Evolutionary conservation across 2,797 vertebrate species (phyloP).

Genomic region (Glossophaga mutica): DNA sequence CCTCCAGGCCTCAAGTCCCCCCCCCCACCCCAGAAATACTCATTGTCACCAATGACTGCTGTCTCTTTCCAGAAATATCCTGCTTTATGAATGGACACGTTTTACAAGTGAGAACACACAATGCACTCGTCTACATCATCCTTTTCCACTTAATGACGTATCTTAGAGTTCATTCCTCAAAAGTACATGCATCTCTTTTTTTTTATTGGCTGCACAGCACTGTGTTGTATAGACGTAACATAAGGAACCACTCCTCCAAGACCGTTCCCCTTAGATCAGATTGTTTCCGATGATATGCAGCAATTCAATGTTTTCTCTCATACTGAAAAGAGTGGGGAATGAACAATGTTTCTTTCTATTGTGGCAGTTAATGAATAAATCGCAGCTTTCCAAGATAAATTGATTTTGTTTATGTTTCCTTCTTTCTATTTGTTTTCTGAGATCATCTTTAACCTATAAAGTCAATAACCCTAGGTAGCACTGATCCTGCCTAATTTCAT

Average conservation of each 20-base stretch:
- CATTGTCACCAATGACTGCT: background rate
- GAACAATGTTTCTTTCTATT: background rate
- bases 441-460: background rate
- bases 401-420: background rate
- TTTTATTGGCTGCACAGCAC: background rate
- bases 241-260: background rate
- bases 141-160: background rate
- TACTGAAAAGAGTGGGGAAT: conserved; percentile 12
- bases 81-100: background rate
- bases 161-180: background rate
- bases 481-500: background rate
- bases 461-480: background rate
- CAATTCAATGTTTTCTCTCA: conserved; percentile 8
- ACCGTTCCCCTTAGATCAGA: background rate
- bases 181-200: background rate
- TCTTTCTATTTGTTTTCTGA: conserved; percentile 3
- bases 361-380: background rate
- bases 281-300: background rate
- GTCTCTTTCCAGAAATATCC: background rate
- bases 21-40: conserved; percentile 1
- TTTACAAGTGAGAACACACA: background rate
- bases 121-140: background rate
- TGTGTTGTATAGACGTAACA: background rate
- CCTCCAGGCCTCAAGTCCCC: background rate
- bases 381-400: conserved; percentile 17